Base-by-base conservation (phyloP, 2,888 invertebrate species). In the Lacanobia oleracea region DNA sequence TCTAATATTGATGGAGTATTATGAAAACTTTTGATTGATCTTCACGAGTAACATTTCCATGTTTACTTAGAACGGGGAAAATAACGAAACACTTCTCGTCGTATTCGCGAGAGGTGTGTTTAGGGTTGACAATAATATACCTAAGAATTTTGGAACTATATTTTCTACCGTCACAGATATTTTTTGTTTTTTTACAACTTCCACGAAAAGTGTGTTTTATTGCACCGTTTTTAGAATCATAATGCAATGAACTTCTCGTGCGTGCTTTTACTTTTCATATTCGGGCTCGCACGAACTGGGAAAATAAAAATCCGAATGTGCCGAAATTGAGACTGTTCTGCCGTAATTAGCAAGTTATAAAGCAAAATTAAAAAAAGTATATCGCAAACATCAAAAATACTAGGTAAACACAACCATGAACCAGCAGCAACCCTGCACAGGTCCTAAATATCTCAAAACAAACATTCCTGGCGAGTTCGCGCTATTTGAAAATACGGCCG, bases 401-500 rank as follows among this genome's bases (percentile, higher is more conserved):
- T 3, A n/a, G n/a, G 5, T 5, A 33, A 48, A 10, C 16, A 43
- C 14, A 88, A 87, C 88, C 85, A 89, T 81, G 80, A 83, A 83
- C 77, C 87, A 86, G 87, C 79, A 86, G 79, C 86, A 88, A 79
- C 86, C 81, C 81, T 86, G 57, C 60, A 14, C 57, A 48, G 79
- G 86, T 84, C 86, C 88, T 89, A 90, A 92, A 91, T 90, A 92
- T 92, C 90, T 91, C 88, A 89, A 89, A 91, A 92, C 90, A 92
- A 92, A 93, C 92, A 93, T 92, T 92, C 88, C 90, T 82, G 73
- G 85, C 85, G 87, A 88, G 85, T 88, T 88, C 84, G 77, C 88
- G 86, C 88, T 87, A 88, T 92, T 91, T 86, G 88, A 88, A 91
- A 93, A 92, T 90, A 91, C 88, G 84, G 88, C 88, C 84, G 78